Evolutionary conservation across 2,797 vertebrate genomes (phyloP).

Genomic region (Psittacula derbiana): DNA sequence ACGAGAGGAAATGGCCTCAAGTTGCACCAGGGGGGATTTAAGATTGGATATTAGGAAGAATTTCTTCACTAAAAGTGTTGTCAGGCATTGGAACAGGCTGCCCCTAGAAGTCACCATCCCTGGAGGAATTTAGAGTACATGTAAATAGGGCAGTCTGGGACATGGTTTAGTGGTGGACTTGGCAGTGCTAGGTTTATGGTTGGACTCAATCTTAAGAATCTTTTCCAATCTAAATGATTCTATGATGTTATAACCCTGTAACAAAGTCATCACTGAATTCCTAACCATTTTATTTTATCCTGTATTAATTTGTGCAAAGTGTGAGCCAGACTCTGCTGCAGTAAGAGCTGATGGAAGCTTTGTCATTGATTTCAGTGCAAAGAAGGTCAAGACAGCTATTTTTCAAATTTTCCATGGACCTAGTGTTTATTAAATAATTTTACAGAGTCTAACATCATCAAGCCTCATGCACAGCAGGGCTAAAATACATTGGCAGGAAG

Average conservation of each 20-base stretch:
- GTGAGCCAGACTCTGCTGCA: neutral
- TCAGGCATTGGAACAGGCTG: neutral
- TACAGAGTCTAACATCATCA: neutral
- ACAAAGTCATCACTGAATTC: neutral
- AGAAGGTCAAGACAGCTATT: neutral
- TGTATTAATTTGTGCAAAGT: neutral
- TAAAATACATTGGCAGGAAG: slow-evolving; percentile 15
- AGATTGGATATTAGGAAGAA: neutral
- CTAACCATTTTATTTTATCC: neutral
- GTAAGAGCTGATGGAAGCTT: neutral
- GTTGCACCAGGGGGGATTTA: neutral
- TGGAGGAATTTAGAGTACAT: neutral
- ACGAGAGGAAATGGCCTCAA: neutral
- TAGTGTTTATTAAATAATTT: neutral
- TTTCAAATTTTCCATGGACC: neutral
- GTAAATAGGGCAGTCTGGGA: neutral
- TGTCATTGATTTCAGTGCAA: neutral
- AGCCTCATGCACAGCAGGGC: neutral
- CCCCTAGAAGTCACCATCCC: neutral
- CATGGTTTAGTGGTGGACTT: neutral
- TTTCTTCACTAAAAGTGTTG: neutral
- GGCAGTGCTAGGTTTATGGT: fast-evolving
- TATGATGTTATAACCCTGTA: neutral
- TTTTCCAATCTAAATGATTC: neutral
- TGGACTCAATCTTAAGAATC: neutral